Conservation (phyloP, 2,113 vertebrate species). For the Shinisaurus crocodilurus region DNA sequence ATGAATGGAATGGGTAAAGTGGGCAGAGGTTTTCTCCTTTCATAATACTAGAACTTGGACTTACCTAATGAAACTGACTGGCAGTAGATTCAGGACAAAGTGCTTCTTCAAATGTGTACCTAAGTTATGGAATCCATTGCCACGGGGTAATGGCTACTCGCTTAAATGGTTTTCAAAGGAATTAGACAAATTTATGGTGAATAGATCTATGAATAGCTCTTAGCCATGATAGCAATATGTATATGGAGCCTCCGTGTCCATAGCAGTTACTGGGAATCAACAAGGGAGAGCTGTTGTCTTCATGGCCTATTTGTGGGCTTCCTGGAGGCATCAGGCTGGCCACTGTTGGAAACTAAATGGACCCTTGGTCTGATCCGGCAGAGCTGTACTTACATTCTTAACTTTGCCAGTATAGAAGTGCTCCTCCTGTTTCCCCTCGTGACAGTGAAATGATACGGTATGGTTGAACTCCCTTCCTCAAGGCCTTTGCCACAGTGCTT, state of each 20-base stretch:
- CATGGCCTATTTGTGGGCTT: not conserved
- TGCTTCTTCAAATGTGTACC: not conserved
- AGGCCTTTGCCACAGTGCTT: not conserved
- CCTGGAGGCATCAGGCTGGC: not conserved
- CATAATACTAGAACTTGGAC: too few species aligned
- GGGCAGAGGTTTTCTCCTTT: too few species aligned
- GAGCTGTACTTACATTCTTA: not conserved
- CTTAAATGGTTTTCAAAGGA: not conserved
- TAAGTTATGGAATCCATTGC: not conserved
- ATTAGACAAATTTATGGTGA: too few species aligned
- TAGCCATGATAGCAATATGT: not conserved
- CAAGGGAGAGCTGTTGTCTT: not conserved
- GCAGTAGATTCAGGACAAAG: not conserved
- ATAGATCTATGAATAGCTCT: too few species aligned
- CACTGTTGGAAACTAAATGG: not conserved
- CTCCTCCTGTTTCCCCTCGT: not conserved
- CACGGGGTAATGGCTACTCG: not conserved
- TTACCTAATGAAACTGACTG: too few species aligned
- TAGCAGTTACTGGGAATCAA: not conserved
- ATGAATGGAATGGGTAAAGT: too few species aligned
- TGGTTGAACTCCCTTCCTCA: not conserved
- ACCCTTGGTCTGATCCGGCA: not conserved
- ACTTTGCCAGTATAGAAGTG: not conserved
- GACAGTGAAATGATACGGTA: not conserved
- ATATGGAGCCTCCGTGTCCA: not conserved